Evolutionary conservation across 1,140 invertebrate genomes (phyloP), one percentile per base, ranked within the genome.

Genomic region (Diuraphis noxia): DNA sequence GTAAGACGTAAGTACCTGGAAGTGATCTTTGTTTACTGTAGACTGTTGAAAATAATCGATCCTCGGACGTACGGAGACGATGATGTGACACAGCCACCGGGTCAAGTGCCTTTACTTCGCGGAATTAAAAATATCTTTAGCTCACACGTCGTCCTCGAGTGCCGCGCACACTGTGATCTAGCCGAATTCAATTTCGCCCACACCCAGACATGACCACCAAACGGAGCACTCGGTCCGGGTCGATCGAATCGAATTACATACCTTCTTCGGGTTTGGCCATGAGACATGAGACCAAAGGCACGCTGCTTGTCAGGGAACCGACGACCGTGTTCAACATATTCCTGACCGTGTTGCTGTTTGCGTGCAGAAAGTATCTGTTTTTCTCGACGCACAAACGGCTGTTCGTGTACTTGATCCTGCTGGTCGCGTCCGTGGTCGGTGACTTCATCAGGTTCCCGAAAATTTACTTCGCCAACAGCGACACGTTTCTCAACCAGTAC

Each of bases 401-500:
- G 92, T 96, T 95, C 8, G 94, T 98, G 34, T 99, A 99, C 94
- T 94, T 97, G 92, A 95, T 95, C 92, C 95, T 99, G 86, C 97
- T 99, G 93, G 93, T 97, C 87, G 95, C 97, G 19, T 98, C 98
- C 5, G 94, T 99, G 1, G 94, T 99, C 91, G 96, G 96, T 1
- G 98, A 99, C 94, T 96, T 97, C 92, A 92, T 97, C 25, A 95
- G 96, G 56, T 95, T 97, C 94, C 98, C 98, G 0, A 97, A 96
- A 93, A 96, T 96, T 1, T 99, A 98, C 93, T 97, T 99, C 93
- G 96, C 98, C 19, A 95, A 96, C 93, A 98, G 97, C 92, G 96
- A 97, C 92, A 99, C 98, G 94, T 93, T 98, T 49, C 96, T 99
- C 30, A 99, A 99, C 94, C 95, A 96, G 92, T 98, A 97, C 93